phyloP scores from a whole-genome alignment of 2,113 vertebrate species.

The Mystacornis crossleyi region DNA sequence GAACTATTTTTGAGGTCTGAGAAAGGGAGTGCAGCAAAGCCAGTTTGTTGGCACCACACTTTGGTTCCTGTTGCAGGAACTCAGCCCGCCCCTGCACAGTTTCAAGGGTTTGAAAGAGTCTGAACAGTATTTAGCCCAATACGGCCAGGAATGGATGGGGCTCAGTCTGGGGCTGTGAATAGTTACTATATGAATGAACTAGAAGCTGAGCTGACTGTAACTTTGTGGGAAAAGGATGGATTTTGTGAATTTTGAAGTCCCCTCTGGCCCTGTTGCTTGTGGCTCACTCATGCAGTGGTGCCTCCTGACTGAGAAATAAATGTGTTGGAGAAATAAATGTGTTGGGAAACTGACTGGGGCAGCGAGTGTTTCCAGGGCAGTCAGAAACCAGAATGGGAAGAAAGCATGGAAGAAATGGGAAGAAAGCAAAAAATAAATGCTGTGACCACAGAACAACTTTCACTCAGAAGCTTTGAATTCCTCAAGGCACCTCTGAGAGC shows the following conservation, averaged over 20 bases:
- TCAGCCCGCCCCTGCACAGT: not conserved
- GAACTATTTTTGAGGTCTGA: conserved; percentile 12
- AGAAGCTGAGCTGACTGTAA: not conserved
- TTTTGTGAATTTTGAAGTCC: not conserved
- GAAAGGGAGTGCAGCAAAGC: not conserved
- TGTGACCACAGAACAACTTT: not conserved
- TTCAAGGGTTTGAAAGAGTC: not conserved
- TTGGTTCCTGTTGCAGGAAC: conserved; percentile 18
- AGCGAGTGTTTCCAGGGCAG: not conserved
- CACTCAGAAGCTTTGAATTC: not conserved
- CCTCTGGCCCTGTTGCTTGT: not conserved
- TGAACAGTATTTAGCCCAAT: not conserved
- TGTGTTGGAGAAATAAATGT: not conserved
- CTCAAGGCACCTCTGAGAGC: conserved; percentile 34
- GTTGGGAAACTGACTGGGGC: not conserved
- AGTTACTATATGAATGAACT: not conserved
- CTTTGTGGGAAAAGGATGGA: not conserved
- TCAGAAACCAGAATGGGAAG: not conserved
- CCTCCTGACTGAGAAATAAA: not conserved
- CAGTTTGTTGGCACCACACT: not conserved
- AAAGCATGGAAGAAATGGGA: not conserved
- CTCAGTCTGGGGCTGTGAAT: not conserved
- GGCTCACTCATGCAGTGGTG: not conserved
- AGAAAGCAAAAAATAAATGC: not conserved
- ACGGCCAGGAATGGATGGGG: not conserved